Evolutionary conservation across 2,113 vertebrate species (phyloP).

Genomic region (Corythornis cristatus): DNA sequence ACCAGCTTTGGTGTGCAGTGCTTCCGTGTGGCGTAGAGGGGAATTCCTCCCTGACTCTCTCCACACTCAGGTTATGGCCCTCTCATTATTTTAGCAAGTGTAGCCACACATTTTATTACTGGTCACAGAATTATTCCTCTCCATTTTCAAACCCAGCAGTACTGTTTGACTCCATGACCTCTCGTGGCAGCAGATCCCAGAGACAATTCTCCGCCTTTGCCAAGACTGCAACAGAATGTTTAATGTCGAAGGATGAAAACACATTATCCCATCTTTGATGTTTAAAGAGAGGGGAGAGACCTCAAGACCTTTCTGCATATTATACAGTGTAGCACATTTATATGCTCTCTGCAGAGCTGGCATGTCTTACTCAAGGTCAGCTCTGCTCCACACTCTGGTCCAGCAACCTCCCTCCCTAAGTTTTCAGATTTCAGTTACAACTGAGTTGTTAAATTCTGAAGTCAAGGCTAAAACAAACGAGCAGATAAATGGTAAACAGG

Average conservation of each 20-base stretch:
- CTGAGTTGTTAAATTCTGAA: background rate
- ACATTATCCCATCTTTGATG: slow-evolving; percentile 65
- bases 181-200: background rate
- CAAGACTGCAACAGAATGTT: slow-evolving; percentile 21
- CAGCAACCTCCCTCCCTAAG: background rate
- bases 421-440: background rate
- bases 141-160: background rate
- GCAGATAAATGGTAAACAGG: background rate
- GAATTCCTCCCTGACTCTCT: slow-evolving; percentile 10
- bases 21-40: background rate
- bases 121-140: slow-evolving; percentile 60
- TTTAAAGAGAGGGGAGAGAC: slow-evolving; percentile 51
- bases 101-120: slow-evolving; percentile 39
- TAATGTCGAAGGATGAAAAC: slow-evolving; percentile 64
- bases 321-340: slow-evolving; percentile 29
- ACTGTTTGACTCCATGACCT: slow-evolving; percentile 29
- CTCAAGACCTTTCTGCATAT: slow-evolving; percentile 57
- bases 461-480: background rate
- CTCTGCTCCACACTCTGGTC: background rate
- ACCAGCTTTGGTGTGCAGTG: background rate
- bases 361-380: slow-evolving; percentile 53
- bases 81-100: slow-evolving; percentile 27
- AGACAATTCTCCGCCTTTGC: slow-evolving; percentile 47
- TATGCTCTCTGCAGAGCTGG: slow-evolving; percentile 44
- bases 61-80: background rate